A percentile compares a stretch with the other conserved stretches of the same genome.
Conservation (phyloP, 2,888 invertebrate species). For the Nezara viridula region DNA sequence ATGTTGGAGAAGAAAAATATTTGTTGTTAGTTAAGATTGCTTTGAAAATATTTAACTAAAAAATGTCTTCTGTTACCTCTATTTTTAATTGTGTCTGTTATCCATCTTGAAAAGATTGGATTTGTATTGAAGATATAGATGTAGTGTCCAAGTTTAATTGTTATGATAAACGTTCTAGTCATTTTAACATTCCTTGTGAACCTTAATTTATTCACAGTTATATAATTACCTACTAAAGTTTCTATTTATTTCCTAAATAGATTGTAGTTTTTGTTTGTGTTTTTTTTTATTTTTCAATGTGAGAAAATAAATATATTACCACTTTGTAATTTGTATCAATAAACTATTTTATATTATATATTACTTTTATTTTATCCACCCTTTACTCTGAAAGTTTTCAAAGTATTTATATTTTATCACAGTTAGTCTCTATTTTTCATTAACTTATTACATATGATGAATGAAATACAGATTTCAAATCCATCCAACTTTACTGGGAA, state of each 20-base stretch:
- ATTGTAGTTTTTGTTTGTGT: not conserved
- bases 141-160: not conserved
- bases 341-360: constrained; percentile 28
- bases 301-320: not conserved
- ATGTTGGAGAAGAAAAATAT: not conserved
- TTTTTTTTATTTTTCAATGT: not conserved
- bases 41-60: not conserved
- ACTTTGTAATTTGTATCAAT: constrained; percentile 16
- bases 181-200: constrained; percentile 32
- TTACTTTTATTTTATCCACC: not conserved
- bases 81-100: constrained; percentile 6
- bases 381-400: not conserved
- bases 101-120: constrained; percentile 19
- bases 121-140: constrained; percentile 36
- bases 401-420: not conserved
- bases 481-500: no score
- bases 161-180: constrained; percentile 16
- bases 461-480: no score
- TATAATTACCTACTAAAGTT: not conserved
- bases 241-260: constrained; percentile 25
- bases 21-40: constrained; percentile 20
- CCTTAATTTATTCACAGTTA: constrained; percentile 6
- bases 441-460: no score
- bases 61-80: not conserved
- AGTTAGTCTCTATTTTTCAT: no score